Percentiles rank a stretch among this genome's conserved stretches.
These are phyloP conservation scores for Pavo muticus DNA, from an alignment of 2,113 vertebrate genomes.

Conservation along the genomic window DNA sequence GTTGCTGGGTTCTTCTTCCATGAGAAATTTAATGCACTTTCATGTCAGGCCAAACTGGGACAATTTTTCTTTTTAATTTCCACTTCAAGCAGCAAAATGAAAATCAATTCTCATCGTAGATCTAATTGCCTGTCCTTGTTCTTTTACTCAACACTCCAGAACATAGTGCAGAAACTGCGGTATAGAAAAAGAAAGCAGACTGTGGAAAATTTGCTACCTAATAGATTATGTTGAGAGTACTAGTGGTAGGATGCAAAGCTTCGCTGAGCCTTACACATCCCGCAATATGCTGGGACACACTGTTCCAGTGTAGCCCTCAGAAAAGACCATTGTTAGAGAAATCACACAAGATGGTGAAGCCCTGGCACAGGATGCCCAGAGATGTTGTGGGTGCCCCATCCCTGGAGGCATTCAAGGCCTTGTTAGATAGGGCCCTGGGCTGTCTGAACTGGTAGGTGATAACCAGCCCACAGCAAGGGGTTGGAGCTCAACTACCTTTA, in stretches of 20 bases:
- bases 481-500: too few species aligned
- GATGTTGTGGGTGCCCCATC: too few species aligned
- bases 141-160: neutral
- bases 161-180: neutral
- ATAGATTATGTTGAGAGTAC: neutral
- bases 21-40: neutral
- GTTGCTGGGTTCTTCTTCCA: conserved; percentile 15
- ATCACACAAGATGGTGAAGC: neutral
- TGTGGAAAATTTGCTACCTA: neutral
- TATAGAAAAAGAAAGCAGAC: neutral
- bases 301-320: fast-evolving
- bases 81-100: conserved; percentile 27
- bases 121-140: neutral
- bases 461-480: too few species aligned
- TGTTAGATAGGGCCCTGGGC: too few species aligned
- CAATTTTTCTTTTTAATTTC: conserved; percentile 39
- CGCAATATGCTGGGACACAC: neutral
- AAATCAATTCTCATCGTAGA: neutral
- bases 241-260: neutral
- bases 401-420: too few species aligned
- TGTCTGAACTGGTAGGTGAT: too few species aligned
- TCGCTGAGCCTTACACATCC: neutral
- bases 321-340: neutral
- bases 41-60: conserved; percentile 7
- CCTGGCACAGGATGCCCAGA: too few species aligned